phyloP scores from a whole-genome alignment of 23 tunicate genomes.

The Halocynthia aurantium region DNA sequence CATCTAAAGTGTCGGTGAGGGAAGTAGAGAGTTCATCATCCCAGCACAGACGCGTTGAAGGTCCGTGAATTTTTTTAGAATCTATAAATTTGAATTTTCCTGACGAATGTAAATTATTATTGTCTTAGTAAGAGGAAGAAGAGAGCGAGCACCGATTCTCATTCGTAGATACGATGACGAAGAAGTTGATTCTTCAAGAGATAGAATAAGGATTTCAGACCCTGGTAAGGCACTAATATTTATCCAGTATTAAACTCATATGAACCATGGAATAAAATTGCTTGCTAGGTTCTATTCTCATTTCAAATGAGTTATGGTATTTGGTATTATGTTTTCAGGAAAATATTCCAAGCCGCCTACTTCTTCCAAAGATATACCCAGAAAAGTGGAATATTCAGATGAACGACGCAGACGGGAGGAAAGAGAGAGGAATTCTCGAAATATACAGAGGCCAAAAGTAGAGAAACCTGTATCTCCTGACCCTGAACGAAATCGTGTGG shows the following conservation, averaged over 20 bases:
- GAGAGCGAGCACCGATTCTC: constrained; percentile 16
- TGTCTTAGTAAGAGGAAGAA: constrained; percentile 11
- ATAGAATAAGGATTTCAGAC: background rate
- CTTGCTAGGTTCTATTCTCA: too few relatives aligned
- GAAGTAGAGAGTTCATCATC: constrained; percentile 21
- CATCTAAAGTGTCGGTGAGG: constrained; percentile 3
- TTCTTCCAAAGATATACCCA: background rate
- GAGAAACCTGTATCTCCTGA: background rate
- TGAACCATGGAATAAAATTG: too few relatives aligned
- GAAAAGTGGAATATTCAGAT: background rate
- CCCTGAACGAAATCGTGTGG: background rate
- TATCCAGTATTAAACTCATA: too few relatives aligned
- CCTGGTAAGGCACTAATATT: background rate
- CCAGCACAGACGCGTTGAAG: constrained; percentile 17
- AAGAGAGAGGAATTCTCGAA: background rate
- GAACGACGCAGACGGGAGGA: background rate
- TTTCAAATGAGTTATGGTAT: too few relatives aligned
- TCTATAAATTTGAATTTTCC: background rate
- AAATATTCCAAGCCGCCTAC: constrained; percentile 2
- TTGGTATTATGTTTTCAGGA: background rate
- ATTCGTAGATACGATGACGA: constrained; percentile 20
- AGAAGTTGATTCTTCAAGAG: constrained; percentile 4
- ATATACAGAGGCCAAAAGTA: background rate
- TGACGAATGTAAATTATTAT: background rate
- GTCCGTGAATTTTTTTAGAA: background rate